Base-by-base conservation (phyloP, 2,113 vertebrate species). In the Meles meles region DNA sequence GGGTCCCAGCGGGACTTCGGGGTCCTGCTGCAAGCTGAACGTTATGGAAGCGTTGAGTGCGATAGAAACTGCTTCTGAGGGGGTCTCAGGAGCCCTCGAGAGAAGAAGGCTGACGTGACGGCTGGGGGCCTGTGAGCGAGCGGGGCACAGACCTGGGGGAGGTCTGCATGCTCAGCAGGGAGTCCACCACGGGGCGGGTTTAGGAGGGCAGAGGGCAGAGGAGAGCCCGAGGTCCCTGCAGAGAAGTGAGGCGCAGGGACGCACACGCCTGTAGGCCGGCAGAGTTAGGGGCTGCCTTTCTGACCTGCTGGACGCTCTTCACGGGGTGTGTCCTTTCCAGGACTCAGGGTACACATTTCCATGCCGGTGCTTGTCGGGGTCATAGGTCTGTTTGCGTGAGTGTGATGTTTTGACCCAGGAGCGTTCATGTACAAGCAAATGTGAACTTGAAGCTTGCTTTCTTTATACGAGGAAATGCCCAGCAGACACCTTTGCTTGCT, bases 261-360 rank as follows among this genome's bases (percentile, higher is more conserved):
- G 20, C 49, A 0, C 31, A 13, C 18, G 4, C 15, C 9, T 0
- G 7, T 14, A 7, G 69, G 59, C 23, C 5, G 7, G 72, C 6
- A 0, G 1, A 29, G 72, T 15, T 76, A 44, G 72, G 25, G 14
- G 29, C 80, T 11, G 0, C 21, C 52, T 27, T 39, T 27, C 25
- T 1, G 13, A 9, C 15, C 52, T 18, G n/a, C 67, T 5, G 14
- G 42, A 23, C 4, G 11, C 49, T 52, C 42, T 44, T n/a, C 27
- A 6, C 1, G 1, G 2, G 29, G 23, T 18, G 47, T 0, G 14
- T 27, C 74, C 44, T 61, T 31, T 27, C 23, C 3, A 1, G 1
- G 3, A 39, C 31, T 29, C 14, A 12, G 5, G 17, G 23, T 2
- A 3, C 0, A 2, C 29, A 0, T 79, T 14, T 12, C 34, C 6